A percentile compares a stretch with the other conserved stretches of the same genome.
phyloP scores from a whole-genome alignment of 2,113 vertebrate genomes.

The Neogale vison region DNA sequence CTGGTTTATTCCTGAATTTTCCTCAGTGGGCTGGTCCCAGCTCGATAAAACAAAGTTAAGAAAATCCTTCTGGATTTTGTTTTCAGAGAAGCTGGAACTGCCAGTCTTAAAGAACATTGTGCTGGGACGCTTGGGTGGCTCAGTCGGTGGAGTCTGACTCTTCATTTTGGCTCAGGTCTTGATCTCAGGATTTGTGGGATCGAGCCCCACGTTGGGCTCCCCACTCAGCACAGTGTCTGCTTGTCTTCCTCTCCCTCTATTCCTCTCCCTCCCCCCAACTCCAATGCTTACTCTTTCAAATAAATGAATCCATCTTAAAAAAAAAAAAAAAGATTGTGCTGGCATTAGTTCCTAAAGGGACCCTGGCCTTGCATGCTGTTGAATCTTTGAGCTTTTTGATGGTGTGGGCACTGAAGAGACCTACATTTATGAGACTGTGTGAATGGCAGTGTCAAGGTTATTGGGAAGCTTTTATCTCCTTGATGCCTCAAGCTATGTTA shows the following conservation, averaged over 20 bases:
- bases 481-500: not conserved
- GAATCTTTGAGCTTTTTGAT: not conserved
- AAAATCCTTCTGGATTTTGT: slow-evolving; percentile 19
- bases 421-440: not conserved
- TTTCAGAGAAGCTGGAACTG: not conserved
- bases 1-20: not conserved
- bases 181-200: not conserved
- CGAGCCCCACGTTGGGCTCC: too few relatives aligned
- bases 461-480: not conserved
- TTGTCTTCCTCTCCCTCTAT: not conserved
- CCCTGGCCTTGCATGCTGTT: not conserved
- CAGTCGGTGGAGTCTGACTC: not conserved
- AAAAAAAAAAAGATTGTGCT: not conserved
- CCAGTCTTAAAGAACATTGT: not conserved
- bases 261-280: not conserved
- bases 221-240: too few relatives aligned
- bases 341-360: slow-evolving; percentile 8
- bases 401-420: not conserved
- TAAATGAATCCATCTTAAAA: not conserved
- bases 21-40: not conserved
- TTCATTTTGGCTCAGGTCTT: not conserved
- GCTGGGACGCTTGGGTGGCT: not conserved
- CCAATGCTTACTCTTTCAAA: not conserved
- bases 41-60: not conserved
- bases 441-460: not conserved